Percentiles rank a stretch among this genome's conserved stretches.
Evolutionary conservation across 2,888 invertebrate species (phyloP).

Genomic region (Hydriomena furcata): DNA sequence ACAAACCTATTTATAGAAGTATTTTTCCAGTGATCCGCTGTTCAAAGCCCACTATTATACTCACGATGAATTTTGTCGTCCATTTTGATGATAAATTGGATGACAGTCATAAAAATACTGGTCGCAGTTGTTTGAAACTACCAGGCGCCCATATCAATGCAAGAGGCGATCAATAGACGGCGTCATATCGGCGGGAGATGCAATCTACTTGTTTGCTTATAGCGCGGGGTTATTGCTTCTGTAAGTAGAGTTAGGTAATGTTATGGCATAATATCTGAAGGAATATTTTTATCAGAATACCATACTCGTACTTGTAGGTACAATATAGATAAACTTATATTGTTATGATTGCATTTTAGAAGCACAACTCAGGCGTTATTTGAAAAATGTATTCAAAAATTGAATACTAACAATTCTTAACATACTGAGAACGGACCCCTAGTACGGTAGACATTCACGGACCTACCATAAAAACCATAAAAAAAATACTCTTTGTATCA

Average conservation of each 20-base stretch:
- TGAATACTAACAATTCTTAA: too few relatives aligned
- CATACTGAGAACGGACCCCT: too few relatives aligned
- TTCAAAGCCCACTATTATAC: too few relatives aligned
- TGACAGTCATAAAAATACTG: background rate
- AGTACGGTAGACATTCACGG: too few relatives aligned
- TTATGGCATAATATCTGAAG: constrained; percentile 6
- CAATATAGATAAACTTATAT: too few relatives aligned
- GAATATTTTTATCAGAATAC: background rate
- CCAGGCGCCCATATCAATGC: constrained; percentile 30
- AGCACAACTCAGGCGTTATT: too few relatives aligned
- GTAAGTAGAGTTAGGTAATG: constrained; percentile 10
- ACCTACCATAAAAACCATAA: too few relatives aligned
- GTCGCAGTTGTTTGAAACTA: constrained; percentile 17
- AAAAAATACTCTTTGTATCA: background rate
- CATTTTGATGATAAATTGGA: background rate
- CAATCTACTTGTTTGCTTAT: constrained; percentile 16
- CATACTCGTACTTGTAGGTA: background rate
- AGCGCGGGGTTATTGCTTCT: constrained; percentile 17
- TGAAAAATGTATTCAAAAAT: too few relatives aligned
- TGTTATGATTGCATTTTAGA: too few relatives aligned
- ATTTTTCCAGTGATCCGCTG: too few relatives aligned
- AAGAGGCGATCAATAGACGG: constrained; percentile 24
- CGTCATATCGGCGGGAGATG: constrained; percentile 31
- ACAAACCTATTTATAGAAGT: too few relatives aligned
- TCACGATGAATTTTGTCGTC: too few relatives aligned